Base-by-base conservation (phyloP, 2,888 invertebrate genomes). In the Meloe dianella region DNA sequence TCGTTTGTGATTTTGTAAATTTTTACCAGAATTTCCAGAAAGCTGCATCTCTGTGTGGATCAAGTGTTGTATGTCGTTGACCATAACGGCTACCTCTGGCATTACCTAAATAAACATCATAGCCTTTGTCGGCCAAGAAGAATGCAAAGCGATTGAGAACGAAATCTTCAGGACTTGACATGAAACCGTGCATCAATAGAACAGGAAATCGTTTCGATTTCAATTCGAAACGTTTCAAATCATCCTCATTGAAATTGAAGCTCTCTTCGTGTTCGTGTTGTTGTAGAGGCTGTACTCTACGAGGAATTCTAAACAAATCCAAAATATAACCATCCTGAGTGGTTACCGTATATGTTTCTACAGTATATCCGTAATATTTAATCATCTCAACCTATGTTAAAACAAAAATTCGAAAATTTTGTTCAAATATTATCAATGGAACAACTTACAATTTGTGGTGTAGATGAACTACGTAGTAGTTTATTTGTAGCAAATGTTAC, bases 121-220 rank as follows among this genome's bases (percentile, higher is more conserved):
- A 86, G 20, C 86, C 86, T 22, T 77, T 76, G 61, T 86, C 84
- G 5, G 85, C 83, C 35, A 86, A 73, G 24, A 81, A 65, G 64
- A 80, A 85, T 0, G 63, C 89, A 85, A 14, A 91, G 82, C 10
- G 1, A 12, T 41, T 41, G 8, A 41, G 5, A 1, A 94, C 84
- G 91, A 91, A 95, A 78, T 91, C 90, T 0, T 90, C 89, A 0
- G 92, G 91, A 74, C 90, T 90, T 17, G 89, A 88, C 0, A 92
- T 83, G 3, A 95, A 82, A 0, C 95, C 95, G 77, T 94, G 94
- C 76, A 93, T 91, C 41, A 94, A 79, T 64, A 93, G 84, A 65
- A 89, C 90, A 12, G 86, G 91, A 73, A 75, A 85, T 75, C 73
- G 76, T 71, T 73, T 27, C 12, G 41, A 3, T 7, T 41, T 17